Conservation (phyloP, 2,888 invertebrate genomes). For the Uloborus plumipes region DNA sequence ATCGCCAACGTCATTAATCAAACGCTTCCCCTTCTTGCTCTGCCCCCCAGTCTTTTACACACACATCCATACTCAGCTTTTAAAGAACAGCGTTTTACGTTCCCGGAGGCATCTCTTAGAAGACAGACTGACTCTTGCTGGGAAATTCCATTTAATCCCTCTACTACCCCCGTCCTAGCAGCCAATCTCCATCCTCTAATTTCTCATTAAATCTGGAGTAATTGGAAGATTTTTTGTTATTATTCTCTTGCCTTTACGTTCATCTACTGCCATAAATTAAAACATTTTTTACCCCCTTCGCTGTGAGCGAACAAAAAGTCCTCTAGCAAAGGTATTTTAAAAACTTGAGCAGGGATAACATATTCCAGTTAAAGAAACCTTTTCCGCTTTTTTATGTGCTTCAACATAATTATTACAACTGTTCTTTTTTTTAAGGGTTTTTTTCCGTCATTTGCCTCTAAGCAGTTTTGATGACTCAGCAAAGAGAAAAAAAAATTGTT, state of each 20-base stretch:
- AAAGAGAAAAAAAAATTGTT: not conserved
- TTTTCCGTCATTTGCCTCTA: not conserved
- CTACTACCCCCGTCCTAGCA: conserved; percentile 12
- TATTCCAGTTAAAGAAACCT: conserved; percentile 5
- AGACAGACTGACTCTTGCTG: conserved; percentile 31
- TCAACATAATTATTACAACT: not conserved
- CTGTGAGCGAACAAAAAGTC: conserved; percentile 20
- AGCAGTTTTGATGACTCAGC: conserved; percentile 3
- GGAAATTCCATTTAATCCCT: conserved; percentile 60
- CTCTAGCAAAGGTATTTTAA: conserved; percentile 8
- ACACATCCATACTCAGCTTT: conserved; percentile 1
- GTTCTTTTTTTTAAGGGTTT: not conserved
- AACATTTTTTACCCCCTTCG: conserved; percentile 51
- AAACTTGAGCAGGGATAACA: conserved; percentile 4
- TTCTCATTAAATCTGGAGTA: conserved; percentile 64
- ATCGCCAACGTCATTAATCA: conserved; percentile 62
- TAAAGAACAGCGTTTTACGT: conserved; percentile 56
- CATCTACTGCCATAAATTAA: conserved; percentile 59
- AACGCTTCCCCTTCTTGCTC: conserved; percentile 6
- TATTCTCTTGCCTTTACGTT: conserved; percentile 8
- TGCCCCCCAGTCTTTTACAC: not conserved
- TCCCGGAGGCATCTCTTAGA: conserved; percentile 30
- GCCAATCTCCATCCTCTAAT: conserved; percentile 60
- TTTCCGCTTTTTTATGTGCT: not conserved
- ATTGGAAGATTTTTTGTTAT: conserved; percentile 45